Conservation (phyloP, 2,113 vertebrate genomes). For the Phaethon lepturus region DNA sequence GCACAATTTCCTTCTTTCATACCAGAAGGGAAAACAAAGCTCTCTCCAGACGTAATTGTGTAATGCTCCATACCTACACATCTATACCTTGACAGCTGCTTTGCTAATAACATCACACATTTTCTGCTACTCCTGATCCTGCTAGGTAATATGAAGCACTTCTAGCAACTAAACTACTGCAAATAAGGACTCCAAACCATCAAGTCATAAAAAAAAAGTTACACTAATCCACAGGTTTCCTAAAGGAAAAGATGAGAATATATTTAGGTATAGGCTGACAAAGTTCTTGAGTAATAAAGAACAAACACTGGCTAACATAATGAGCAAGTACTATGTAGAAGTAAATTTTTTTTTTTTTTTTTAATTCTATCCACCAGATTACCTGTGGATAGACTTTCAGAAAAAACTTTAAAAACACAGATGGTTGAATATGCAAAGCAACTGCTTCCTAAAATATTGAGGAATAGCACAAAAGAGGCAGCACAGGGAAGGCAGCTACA, state of each 20-base stretch:
- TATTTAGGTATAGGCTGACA: background rate
- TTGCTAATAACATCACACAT: background rate
- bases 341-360: background rate
- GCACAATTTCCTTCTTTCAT: background rate
- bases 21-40: background rate
- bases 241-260: background rate
- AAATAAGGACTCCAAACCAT: background rate
- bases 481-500: background rate
- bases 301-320: background rate
- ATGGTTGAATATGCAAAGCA: background rate
- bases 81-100: background rate
- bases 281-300: background rate
- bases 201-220: background rate
- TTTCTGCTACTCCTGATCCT: background rate
- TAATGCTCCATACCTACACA: background rate
- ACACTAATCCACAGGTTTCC: background rate
- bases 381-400: background rate
- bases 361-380: background rate
- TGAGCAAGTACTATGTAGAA: background rate
- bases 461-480: background rate
- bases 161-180: background rate
- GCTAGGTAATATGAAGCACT: rapidly evolving
- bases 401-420: background rate
- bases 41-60: background rate
- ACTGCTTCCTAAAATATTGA: background rate